Percentiles rank a stretch among this genome's conserved stretches.
Conservation (phyloP, 1,140 invertebrate genomes). For the Lepidurus arcticus region DNA sequence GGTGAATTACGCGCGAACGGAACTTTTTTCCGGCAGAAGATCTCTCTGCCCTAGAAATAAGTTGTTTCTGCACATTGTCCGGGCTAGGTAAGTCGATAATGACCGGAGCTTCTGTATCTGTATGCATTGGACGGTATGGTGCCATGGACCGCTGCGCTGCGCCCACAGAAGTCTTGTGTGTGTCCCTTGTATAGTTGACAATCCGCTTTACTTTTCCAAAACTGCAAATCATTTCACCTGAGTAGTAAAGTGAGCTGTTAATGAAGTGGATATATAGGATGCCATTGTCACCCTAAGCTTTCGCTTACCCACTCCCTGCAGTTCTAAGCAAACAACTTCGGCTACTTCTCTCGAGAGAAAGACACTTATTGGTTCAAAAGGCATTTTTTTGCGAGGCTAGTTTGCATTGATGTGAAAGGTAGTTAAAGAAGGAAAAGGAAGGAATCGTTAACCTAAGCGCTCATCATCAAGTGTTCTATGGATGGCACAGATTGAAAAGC, state of each 20-base stretch:
- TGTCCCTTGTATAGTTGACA: neutral
- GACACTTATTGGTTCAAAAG: too few species aligned
- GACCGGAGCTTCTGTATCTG: neutral
- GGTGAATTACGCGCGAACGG: neutral
- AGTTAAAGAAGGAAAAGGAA: neutral
- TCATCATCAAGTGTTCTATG: slow-evolving; percentile 10
- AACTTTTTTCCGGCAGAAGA: neutral
- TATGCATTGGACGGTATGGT: too few species aligned
- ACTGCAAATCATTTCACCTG: neutral
- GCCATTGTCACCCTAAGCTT: neutral
- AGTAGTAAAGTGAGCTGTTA: neutral
- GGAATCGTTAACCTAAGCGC: slow-evolving; percentile 16
- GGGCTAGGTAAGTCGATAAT: neutral
- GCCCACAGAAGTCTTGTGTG: neutral
- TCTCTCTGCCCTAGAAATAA: too few species aligned
- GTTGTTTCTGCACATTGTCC: too few species aligned
- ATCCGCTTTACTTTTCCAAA: neutral
- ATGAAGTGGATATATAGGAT: neutral
- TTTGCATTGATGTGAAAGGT: too few species aligned
- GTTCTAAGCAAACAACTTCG: too few species aligned
- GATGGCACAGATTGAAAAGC: slow-evolving; percentile 10
- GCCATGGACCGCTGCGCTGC: neutral
- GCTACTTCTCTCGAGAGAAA: too few species aligned
- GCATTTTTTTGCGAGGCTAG: too few species aligned
- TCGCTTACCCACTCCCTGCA: neutral